Evolutionary conservation across 2,113 vertebrate genomes (phyloP).

Genomic region (Crotalus helleri): DNA sequence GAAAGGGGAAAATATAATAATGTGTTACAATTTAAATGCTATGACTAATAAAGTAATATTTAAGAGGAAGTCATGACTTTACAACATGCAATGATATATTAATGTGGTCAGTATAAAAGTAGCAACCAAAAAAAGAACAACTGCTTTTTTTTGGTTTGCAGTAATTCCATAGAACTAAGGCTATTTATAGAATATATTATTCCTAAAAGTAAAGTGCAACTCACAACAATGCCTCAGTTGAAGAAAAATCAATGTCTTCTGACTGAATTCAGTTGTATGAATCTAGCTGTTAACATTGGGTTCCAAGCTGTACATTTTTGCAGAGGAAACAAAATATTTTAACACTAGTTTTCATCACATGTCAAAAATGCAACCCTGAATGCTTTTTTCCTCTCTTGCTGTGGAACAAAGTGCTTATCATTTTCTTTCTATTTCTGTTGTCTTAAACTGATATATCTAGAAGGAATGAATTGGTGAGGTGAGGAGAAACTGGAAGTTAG

Average conservation of each 20-base stretch:
- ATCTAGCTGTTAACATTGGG: conserved; percentile 7
- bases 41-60: conserved; percentile 28
- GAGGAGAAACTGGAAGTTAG: conserved; percentile 56
- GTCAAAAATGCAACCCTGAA: conserved; percentile 29
- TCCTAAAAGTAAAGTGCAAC: not conserved
- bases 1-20: conserved; percentile 44
- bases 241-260: conserved; percentile 14
- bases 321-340: conserved; percentile 18
- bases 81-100: conserved; percentile 32
- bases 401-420: conserved; percentile 36
- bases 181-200: not conserved
- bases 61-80: conserved; percentile 14
- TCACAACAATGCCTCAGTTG: not conserved
- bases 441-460: conserved; percentile 57
- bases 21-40: conserved; percentile 20
- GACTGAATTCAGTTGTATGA: conserved; percentile 18
- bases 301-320: conserved; percentile 6
- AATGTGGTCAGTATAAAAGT: conserved; percentile 8
- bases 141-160: not conserved
- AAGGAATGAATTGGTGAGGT: conserved; percentile 52
- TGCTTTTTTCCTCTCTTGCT: not conserved
- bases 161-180: not conserved
- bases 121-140: not conserved
- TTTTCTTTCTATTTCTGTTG: conserved; percentile 51
- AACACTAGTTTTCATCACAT: conserved; percentile 25